Base-by-base conservation (phyloP, 2,888 invertebrate genomes). In the Aricia artaxerxes region DNA sequence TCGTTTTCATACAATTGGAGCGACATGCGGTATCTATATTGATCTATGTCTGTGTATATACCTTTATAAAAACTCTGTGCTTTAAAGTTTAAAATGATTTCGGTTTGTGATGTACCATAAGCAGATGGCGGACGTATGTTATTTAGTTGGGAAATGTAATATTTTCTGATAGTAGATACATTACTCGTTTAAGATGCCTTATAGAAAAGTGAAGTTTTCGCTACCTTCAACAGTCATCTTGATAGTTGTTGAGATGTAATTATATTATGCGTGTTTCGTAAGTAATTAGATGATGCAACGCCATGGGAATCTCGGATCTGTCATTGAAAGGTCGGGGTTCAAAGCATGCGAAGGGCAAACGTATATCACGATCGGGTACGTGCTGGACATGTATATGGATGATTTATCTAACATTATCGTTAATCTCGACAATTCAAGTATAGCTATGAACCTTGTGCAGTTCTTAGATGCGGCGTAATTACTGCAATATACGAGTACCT, bases 311-410 rank as follows among this genome's bases (percentile, higher is more conserved):
- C 69, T 69, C 13, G 35, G 69, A 13, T 69, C 69, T 69, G 69
- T 69, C 69, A 69, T 69, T 69, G 69, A 69, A 69, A 69, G 69
- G 69, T 69, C 69, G 69, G 69, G 69, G 69, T 69, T 38, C 69
- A 69, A 69, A 69, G 35, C 69, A 35, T 69, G 69, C 69, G 35
- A 69, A 69, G 69, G 69, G 13, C 69, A 69, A 69, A 35, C 69
- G 69, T 69, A 35, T 38, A 69, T 69, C 69, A 69, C 69, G 35
- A 35, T 35, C 35, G 11, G 7, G 69, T 13, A 69, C 69, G 69
- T 69, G 69, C 13, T 69, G 31, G 13, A 35, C 64, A 35, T 69
- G 69, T 38, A 13, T 69, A 69, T 69, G 38, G 35, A 69, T 35
- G 35, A 69, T 38, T 69, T 69, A 69, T 69, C 69, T 16, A 35